Conservation (phyloP, 2,113 vertebrate genomes). For the Sclerurus mexicanus region DNA sequence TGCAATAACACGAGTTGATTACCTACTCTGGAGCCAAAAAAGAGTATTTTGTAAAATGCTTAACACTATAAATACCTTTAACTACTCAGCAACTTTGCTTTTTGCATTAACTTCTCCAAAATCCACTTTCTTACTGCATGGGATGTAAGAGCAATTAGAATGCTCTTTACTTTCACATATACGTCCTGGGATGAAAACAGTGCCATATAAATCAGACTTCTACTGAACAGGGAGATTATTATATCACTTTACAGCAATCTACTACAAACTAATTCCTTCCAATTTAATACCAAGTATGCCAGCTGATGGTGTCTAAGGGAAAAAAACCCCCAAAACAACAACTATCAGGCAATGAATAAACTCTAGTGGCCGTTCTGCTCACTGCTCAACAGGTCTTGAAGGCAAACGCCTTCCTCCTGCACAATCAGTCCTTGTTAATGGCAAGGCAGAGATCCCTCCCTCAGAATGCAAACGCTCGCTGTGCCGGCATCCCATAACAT, state of each 20-base stretch:
- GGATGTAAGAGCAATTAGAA: background rate
- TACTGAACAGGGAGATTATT: background rate
- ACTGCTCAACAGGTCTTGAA: background rate
- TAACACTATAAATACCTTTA: background rate
- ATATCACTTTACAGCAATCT: background rate
- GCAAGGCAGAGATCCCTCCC: conserved; percentile 8
- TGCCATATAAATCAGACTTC: background rate
- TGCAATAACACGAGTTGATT: background rate
- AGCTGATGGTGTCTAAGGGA: background rate
- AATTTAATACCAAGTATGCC: background rate
- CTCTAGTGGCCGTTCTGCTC: background rate
- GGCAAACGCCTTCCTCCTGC: background rate
- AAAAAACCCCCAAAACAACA: too few relatives aligned
- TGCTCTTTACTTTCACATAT: background rate
- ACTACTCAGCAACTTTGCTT: background rate
- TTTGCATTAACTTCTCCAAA: background rate
- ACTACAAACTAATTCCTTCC: background rate
- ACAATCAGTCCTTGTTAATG: conserved; percentile 52
- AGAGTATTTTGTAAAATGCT: background rate
- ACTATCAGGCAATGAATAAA: background rate
- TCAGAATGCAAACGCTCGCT: background rate
- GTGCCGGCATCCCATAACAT: background rate
- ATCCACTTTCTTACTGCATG: background rate
- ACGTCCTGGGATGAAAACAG: background rate
- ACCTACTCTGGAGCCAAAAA: background rate